Evolutionary conservation across 2,113 vertebrate species (phyloP), one percentile per base, ranked within the genome.

Genomic region (Nesogale talazaci): DNA sequence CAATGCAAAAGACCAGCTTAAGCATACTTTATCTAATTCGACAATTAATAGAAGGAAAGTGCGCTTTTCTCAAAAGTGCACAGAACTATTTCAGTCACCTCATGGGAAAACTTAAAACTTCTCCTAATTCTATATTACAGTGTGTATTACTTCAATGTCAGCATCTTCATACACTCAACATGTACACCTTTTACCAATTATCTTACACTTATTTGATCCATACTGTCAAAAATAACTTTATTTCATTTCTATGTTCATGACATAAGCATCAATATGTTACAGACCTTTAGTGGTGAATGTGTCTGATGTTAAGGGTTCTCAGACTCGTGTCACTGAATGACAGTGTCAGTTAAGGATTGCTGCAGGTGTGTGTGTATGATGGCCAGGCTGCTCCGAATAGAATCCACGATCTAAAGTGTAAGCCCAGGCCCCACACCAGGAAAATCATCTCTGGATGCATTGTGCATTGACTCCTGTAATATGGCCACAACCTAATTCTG

Each of bases 1-100:
- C 97, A 97, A 98, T 98, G 98, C 99, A 97, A 98, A 99, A 99
- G 99, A 98, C 99, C 99, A 99, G 99, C 99, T 99, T 99, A 98
- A 99, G 98, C 98, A 99, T 97, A 97, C 95, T 97, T 98, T 97
- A 67, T 90, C 96, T 98, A 98, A 72, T 89, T 94, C 88, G 91
- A 95, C 93, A 97, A 97, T 97, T 97, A 98, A 98, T 93, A 96
- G 97, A 96, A 97, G 96, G 96, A 98, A 98, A 97, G 97, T 98
- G 97, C 97, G 95, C 97, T 97, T 95, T 97, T 96, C 96, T 94
- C 96, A 98, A 97, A 93, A 98, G 98, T 77, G 97, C 96, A 97
- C 96, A 97, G 95, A 98, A 94, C 98, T 97, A 98, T 95, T 94
- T 97, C 95, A 59, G 93, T 97, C 98, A 96, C 96, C 97, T 97